Evolutionary conservation across 2,888 invertebrate species (phyloP).

Genomic region (Hypomecis atomaria): DNA sequence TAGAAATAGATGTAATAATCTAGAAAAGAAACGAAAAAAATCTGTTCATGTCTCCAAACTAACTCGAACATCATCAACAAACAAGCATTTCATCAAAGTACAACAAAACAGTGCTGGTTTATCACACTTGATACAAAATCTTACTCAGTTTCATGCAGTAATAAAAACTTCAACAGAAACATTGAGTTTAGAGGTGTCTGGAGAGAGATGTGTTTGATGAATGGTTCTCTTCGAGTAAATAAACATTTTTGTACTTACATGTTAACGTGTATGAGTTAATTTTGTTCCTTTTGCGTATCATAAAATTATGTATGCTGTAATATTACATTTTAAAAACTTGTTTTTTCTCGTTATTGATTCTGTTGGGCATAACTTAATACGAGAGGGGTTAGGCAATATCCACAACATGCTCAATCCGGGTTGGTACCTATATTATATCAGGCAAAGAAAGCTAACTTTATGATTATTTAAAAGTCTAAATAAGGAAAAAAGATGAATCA

Average conservation of each 20-base stretch:
- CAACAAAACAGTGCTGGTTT: slow-evolving; percentile 7
- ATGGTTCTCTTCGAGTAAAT: slow-evolving; percentile 26
- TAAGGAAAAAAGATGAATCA: no score
- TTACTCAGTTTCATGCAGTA: slow-evolving; percentile 19
- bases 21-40: neutral
- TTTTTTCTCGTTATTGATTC: no score
- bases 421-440: no score
- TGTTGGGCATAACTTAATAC: no score
- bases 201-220: slow-evolving; percentile 22
- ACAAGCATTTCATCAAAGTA: slow-evolving; percentile 6
- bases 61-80: neutral
- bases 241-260: slow-evolving; percentile 19
- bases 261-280: neutral
- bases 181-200: slow-evolving; percentile 26
- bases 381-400: no score
- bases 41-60: neutral
- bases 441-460: no score
- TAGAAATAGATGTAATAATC: no score
- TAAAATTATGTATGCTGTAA: neutral
- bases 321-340: no score
- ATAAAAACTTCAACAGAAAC: slow-evolving; percentile 33
- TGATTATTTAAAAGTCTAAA: no score
- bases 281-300: neutral
- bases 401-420: no score
- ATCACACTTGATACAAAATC: slow-evolving; percentile 18